These are phyloP conservation scores for Microctonus brassicae DNA, from an alignment of 2,888 invertebrate genomes.

Conservation along the genomic window DNA sequence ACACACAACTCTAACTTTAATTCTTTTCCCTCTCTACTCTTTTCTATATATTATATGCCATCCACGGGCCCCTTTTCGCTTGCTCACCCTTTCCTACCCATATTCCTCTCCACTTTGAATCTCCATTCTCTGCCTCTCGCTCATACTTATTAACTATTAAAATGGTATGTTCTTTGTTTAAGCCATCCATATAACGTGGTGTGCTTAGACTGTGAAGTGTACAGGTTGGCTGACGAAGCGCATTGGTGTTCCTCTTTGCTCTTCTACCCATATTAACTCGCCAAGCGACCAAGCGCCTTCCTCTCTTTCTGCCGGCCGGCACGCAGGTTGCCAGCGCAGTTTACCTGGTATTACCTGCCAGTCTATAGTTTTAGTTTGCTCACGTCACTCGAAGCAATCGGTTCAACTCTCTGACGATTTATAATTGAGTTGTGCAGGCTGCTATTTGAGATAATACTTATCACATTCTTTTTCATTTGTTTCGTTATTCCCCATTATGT, in stretches of 20 bases:
- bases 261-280: constrained; percentile 56
- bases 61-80: constrained; percentile 25
- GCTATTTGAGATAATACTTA: neutral
- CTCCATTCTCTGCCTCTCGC: constrained; percentile 26
- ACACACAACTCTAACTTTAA: constrained; percentile 44
- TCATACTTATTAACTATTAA: neutral
- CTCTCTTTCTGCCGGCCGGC: constrained; percentile 43
- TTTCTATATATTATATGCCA: constrained; percentile 21
- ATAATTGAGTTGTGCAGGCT: neutral
- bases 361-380: constrained; percentile 67
- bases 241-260: constrained; percentile 26
- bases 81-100: neutral
- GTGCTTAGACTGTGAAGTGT: constrained; percentile 8
- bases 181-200: neutral
- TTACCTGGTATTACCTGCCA: constrained; percentile 69
- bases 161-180: neutral
- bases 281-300: constrained; percentile 49
- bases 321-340: constrained; percentile 59
- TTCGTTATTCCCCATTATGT: neutral
- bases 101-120: neutral
- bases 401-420: constrained; percentile 51
- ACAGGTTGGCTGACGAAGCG: constrained; percentile 4
- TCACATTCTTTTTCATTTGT: neutral
- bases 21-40: neutral
- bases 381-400: constrained; percentile 69